phyloP scores from a whole-genome alignment of 2,888 invertebrate genomes.

The Drymonia ruficornis region DNA sequence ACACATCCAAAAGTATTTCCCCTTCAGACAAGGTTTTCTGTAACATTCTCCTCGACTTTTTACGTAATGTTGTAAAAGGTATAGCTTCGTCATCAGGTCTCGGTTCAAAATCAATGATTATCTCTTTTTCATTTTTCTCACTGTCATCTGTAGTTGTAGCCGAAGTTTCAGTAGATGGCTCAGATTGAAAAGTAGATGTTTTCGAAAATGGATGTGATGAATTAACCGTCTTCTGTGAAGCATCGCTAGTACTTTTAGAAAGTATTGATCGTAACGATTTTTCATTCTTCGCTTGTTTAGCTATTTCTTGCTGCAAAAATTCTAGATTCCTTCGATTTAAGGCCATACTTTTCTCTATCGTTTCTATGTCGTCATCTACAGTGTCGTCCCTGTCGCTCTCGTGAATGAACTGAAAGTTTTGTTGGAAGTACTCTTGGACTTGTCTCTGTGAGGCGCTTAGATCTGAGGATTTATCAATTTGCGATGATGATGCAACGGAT shows the following conservation, averaged over 20 bases:
- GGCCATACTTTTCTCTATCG: conserved; percentile 81
- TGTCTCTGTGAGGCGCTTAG: conserved; percentile 70
- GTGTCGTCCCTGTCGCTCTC: conserved; percentile 82
- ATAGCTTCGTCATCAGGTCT: conserved; percentile 87
- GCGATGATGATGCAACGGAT: conserved; percentile 72
- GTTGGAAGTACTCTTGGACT: conserved; percentile 81
- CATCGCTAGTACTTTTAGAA: conserved; percentile 76
- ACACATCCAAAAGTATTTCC: conserved; percentile 88
- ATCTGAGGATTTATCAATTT: conserved; percentile 76
- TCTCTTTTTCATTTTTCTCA: conserved; percentile 90
- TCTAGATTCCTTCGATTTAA: conserved; percentile 78
- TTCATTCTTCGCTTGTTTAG: conserved; percentile 74
- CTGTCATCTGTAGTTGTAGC: conserved; percentile 81
- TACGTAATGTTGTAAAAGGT: conserved; percentile 82
- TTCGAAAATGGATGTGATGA: conserved; percentile 75
- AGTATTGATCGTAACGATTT: conserved; percentile 70
- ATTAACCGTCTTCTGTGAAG: conserved; percentile 73
- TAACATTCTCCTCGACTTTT: conserved; percentile 82
- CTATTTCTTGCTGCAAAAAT: conserved; percentile 81
- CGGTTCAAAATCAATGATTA: conserved; percentile 95
- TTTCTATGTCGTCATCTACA: conserved; percentile 80
- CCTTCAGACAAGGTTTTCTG: conserved; percentile 93
- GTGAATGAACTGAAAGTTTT: conserved; percentile 82
- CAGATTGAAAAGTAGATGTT: conserved; percentile 81
- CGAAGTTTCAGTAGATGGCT: conserved; percentile 80